Base-by-base conservation (phyloP, 2,113 vertebrate genomes). In the Chionis minor region DNA sequence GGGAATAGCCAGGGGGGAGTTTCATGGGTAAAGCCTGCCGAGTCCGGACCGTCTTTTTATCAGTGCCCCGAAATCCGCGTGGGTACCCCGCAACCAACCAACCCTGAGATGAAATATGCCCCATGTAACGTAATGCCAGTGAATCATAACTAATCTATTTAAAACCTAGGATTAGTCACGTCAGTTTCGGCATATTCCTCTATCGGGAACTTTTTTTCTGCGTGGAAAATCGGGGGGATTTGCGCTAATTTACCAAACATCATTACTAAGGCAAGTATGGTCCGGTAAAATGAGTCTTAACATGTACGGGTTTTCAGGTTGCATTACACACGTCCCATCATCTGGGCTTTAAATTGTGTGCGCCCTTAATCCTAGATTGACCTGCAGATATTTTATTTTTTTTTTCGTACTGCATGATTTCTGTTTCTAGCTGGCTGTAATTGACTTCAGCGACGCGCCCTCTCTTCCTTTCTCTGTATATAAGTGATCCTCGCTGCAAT, bases 141-240 rank as follows among this genome's bases (percentile, higher is more conserved):
- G 97, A 97, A 94, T 97, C 96, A 92, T 81, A 96, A 63, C 94
- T 97, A 97, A 97, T 97, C 96, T 94, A 74, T 90, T 94, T 95
- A 95, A 96, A 94, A 91, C 86, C 84, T 49, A 83, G 61, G 94
- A 97, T 97, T 97, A 97, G 94, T 97, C 88, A 95, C 52, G 59
- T 95, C 88, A 71, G 66, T 96, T 96, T 94, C 56, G 4, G 73
- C 70, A 55, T 96, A 78, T 67, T 96, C 51, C 62, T 81, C 63
- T 86, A 86, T 85, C 55, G 38, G 79, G 71, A 94, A 88, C 42
- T 58, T 88, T 85, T 83, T 88, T 49, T 78, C 66, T 90, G 87
- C 49, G 42, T 94, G 79, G 89, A 92, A 84, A 94, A 95, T 94
- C 69, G 38, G 58, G 59, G 70, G 86, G 93, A 96, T 96, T 94